These are phyloP conservation scores for Theonella swinhoei DNA, from an alignment of 37 sponge, comb jelly and placozoan genomes.

Conservation along the genomic window DNA sequence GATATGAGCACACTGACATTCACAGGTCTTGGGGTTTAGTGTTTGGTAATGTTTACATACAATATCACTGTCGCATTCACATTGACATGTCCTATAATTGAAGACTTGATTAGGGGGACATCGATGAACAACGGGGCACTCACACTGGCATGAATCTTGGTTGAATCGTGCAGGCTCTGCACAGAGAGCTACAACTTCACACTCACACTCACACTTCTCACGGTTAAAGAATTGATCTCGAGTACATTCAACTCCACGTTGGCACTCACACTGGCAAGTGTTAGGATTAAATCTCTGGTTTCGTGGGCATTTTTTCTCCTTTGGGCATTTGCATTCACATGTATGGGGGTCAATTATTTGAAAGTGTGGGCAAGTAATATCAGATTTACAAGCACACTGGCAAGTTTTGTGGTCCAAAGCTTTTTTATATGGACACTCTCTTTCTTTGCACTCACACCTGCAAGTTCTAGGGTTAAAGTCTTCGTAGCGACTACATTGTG, in stretches of 20 bases:
- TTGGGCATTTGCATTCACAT: conserved; percentile 8
- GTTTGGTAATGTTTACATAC: conserved; percentile 2
- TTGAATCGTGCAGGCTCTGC: conserved; percentile 6
- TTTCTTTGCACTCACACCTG: not conserved
- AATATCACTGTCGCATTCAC: not conserved
- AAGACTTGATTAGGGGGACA: conserved; percentile 7
- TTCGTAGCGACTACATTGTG: not conserved
- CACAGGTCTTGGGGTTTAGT: conserved; percentile 25
- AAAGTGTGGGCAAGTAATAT: not conserved
- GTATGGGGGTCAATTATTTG: not conserved
- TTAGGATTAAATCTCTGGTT: conserved; percentile 13
- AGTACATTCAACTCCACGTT: not conserved
- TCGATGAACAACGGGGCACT: not conserved
- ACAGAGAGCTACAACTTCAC: not conserved
- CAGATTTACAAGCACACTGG: conserved; percentile 32
- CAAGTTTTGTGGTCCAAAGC: conserved; percentile 2
- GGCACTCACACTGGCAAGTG: conserved; percentile 49
- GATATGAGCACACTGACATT: conserved; percentile 27
- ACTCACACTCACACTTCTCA: conserved; percentile 8
- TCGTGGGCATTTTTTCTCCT: not conserved
- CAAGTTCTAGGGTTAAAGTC: not conserved
- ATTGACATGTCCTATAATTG: not conserved
- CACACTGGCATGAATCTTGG: conserved; percentile 25
- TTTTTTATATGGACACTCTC: not conserved
- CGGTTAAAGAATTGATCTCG: not conserved